A percentile compares a stretch with the other conserved stretches of the same genome.
Conservation (phyloP, 2,797 vertebrate genomes). For the Morelia viridis region DNA sequence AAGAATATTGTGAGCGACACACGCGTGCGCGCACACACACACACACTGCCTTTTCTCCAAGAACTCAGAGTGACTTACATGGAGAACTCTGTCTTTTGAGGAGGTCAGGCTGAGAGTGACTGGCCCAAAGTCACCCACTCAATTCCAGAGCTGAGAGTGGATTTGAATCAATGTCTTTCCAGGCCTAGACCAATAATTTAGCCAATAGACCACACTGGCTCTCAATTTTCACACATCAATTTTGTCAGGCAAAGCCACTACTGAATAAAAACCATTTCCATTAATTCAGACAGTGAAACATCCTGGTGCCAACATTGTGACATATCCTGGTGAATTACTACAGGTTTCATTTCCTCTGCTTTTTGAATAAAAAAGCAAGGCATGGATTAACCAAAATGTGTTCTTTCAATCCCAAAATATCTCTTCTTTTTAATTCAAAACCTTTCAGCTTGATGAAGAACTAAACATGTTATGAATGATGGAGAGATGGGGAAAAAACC, state of each 20-base stretch:
- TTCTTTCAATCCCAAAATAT: not conserved
- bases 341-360: not conserved
- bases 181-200: not conserved
- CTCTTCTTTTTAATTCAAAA: not conserved
- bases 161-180: not conserved
- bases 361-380: not conserved
- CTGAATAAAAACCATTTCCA: not conserved
- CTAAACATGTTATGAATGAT: not conserved
- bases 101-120: not conserved
- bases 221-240: not conserved
- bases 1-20: not conserved
- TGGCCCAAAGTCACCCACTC: not conserved
- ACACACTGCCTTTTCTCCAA: not conserved
- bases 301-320: not conserved
- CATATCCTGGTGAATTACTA: not conserved
- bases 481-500: not conserved
- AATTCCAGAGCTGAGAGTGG: not conserved
- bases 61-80: not conserved
- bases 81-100: not conserved
- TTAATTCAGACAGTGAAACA: not conserved
- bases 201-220: not conserved
- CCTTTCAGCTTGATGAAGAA: not conserved
- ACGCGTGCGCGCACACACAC: too few species aligned
- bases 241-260: not conserved
- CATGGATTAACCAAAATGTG: not conserved